phyloP scores from a whole-genome alignment of 2,113 vertebrate genomes.

The Orientallactaga bullata region DNA sequence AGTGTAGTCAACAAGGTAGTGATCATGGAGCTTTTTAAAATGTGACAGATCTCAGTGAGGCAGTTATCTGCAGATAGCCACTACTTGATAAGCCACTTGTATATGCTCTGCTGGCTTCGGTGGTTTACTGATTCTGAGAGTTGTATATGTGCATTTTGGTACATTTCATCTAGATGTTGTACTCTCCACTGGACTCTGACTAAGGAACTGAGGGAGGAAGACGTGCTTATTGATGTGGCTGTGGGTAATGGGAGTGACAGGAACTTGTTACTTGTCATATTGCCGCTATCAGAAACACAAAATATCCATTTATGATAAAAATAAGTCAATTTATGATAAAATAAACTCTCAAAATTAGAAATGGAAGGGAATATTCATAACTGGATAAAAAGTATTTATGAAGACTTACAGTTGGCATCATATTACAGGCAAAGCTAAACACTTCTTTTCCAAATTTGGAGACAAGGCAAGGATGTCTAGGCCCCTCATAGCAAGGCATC shows the following conservation, averaged over 20 bases:
- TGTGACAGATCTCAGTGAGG: conserved; percentile 41
- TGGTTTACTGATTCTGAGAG: conserved; percentile 54
- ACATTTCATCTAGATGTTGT: conserved; percentile 57
- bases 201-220: neutral
- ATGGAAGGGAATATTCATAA: neutral
- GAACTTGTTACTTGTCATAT: neutral
- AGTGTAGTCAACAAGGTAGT: conserved; percentile 52
- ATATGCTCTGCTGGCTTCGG: neutral
- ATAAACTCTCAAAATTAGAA: neutral
- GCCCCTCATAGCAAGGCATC: neutral
- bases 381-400: neutral
- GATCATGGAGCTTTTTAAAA: conserved; percentile 1
- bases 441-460: neutral
- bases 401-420: neutral
- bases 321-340: neutral
- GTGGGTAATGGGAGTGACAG: neutral
- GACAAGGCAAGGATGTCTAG: neutral
- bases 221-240: neutral
- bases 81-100: conserved; percentile 66
- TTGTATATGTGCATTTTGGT: conserved; percentile 68
- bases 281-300: neutral
- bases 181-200: neutral
- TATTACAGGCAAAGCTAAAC: neutral
- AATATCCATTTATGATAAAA: neutral
- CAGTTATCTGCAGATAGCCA: conserved; percentile 53